These are phyloP conservation scores for Platorchestia sp. DNA, from an alignment of 1,140 invertebrate species.

Conservation along the genomic window DNA sequence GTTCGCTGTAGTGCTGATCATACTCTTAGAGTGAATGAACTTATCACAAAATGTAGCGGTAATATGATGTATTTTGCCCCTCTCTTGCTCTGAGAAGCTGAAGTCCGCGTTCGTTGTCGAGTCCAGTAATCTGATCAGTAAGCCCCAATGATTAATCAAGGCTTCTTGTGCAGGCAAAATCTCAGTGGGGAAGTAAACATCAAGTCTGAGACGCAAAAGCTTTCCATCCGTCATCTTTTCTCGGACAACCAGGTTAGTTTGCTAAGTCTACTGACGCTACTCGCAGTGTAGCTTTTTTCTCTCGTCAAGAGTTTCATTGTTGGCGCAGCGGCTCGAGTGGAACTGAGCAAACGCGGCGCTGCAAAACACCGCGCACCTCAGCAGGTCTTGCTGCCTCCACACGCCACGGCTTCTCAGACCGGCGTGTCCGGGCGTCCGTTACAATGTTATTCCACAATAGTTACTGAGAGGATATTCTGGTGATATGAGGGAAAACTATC, in stretches of 20 bases:
- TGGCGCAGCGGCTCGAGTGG: constrained; percentile 32
- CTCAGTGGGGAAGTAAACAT: background rate
- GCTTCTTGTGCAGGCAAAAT: background rate
- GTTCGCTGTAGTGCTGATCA: background rate
- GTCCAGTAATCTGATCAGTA: background rate
- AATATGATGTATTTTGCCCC: background rate
- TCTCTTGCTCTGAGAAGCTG: background rate
- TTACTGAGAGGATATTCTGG: background rate
- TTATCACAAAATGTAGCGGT: background rate
- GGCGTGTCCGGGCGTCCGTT: background rate
- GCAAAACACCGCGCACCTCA: background rate
- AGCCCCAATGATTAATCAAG: background rate
- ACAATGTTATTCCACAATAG: background rate
- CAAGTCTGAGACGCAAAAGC: background rate
- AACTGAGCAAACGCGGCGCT: background rate
- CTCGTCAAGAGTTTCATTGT: constrained; percentile 42
- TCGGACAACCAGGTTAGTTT: background rate
- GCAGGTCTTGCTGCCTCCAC: background rate
- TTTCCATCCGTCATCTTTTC: constrained; percentile 28
- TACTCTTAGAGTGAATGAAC: background rate
- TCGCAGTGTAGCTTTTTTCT: constrained; percentile 9
- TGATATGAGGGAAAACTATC: background rate
- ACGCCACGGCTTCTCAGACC: background rate
- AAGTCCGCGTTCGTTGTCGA: background rate
- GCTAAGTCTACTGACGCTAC: constrained; percentile 25